These are phyloP conservation scores for Arizona elegans DNA, from an alignment of 2,113 vertebrate species.

Conservation along the genomic window DNA sequence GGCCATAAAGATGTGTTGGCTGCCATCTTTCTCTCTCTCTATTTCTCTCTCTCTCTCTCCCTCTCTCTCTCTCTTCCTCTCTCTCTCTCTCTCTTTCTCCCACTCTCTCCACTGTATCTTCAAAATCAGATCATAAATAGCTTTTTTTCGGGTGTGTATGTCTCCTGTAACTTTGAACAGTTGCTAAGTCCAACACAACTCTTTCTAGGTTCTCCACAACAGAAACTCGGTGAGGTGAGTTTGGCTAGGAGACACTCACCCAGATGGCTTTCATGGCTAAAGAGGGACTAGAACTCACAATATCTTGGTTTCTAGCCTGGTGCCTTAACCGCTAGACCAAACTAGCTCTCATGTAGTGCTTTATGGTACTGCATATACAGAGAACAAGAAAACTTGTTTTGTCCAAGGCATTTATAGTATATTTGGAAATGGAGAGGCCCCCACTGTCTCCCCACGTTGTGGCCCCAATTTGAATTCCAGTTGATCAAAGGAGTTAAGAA, in stretches of 20 bases:
- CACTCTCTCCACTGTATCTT: not conserved
- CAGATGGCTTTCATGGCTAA: not conserved
- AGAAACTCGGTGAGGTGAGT: not conserved
- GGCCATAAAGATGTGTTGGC: not conserved
- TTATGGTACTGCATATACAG: not conserved
- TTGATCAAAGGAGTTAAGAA: not conserved
- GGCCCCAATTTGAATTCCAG: not conserved
- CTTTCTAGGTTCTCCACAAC: not conserved
- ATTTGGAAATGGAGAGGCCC: not conserved
- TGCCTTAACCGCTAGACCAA: not conserved
- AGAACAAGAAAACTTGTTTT: not conserved
- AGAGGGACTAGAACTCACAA: not conserved
- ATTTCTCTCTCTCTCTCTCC: too few relatives aligned
- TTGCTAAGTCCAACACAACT: not conserved
- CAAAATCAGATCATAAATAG: not conserved
- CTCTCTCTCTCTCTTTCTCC: too few relatives aligned
- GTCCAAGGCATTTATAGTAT: not conserved
- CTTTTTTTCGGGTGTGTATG: not conserved
- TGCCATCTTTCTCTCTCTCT: not conserved
- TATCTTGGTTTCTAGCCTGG: not conserved
- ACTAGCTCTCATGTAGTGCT: not conserved
- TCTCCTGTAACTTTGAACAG: not conserved
- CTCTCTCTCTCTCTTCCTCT: too few relatives aligned
- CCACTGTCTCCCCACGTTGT: not conserved
- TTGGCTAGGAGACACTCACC: not conserved